phyloP scores from a whole-genome alignment of 2,888 invertebrate species.

The Leucophenga maculata region DNA sequence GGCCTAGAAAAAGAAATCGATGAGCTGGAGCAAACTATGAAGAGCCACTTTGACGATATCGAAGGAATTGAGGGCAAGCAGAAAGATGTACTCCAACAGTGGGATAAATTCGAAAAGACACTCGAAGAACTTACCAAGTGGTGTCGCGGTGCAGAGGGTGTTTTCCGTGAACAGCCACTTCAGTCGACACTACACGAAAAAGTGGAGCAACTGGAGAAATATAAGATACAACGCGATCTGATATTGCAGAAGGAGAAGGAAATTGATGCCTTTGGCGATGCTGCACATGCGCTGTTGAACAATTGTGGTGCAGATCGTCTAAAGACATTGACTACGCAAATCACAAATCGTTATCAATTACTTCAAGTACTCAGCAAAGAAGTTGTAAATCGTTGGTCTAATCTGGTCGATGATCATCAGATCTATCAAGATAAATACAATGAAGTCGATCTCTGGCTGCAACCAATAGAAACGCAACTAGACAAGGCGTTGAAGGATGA shows the following conservation, averaged over 20 bases:
- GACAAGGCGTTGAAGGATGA: constrained; percentile 77
- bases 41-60: constrained; percentile 79
- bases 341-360: constrained; percentile 89
- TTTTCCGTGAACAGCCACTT: constrained; percentile 88
- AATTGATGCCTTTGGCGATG: constrained; percentile 90
- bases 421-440: constrained; percentile 83
- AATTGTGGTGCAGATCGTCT: constrained; percentile 88
- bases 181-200: constrained; percentile 88
- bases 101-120: constrained; percentile 89
- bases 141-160: constrained; percentile 87
- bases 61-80: constrained; percentile 82
- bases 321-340: constrained; percentile 89
- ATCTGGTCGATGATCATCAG: constrained; percentile 86
- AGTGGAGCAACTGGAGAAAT: constrained; percentile 80
- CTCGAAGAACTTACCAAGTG: constrained; percentile 87
- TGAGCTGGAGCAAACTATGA: constrained; percentile 79
- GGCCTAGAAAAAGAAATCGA: constrained; percentile 82
- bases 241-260: constrained; percentile 87
- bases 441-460: constrained; percentile 84
- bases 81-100: constrained; percentile 82
- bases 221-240: constrained; percentile 82
- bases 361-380: constrained; percentile 87
- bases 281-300: constrained; percentile 88
- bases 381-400: constrained; percentile 87
- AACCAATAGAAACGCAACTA: constrained; percentile 82